Base-by-base conservation (phyloP, 2,888 invertebrate species). In the Dinocampus coccinellae region DNA sequence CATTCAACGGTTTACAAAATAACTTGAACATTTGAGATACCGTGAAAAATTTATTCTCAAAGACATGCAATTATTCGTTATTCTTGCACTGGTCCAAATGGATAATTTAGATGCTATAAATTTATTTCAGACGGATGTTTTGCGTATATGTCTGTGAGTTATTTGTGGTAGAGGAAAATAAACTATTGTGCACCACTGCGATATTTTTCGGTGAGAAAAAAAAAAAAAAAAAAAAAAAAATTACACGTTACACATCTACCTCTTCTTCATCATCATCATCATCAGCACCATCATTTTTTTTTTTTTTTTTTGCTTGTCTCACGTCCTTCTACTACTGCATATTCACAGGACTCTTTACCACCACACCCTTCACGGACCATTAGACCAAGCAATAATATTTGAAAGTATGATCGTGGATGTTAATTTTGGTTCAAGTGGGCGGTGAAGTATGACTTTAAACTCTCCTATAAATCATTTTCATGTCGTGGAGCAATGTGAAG, bases 391-490 rank as follows among this genome's bases (percentile, higher is more conserved):
- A 68, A 61, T 63, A 70, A 65, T 60, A 70, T 70, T 61, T 60
- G 20, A 65, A 70, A 62, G 69, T 69, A 69, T 39, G 70, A 64
- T 70, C 33, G 13, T 36, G 69, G 20, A 57, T 58, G 34, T 70
- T 58, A 70, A 70, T 70, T 70, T 70, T 53, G 3, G 65, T 64
- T 33, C 58, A 60, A 70, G 65, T 70, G 65, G 70, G 70, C 70
- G 70, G 62, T 42, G 36, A 62, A 29, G 24, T 36, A 65, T 29
- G 47, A 33, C 34, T 39, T 34, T 65, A 58, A 70, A 70, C 52
- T 70, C 39, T 52, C 29, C 33, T 34, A 55, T 70, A 70, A 47
- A 65, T 65, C 65, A 70, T 65, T 58, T 70, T 70, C 61, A 65
- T 66, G 65, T 47, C 36, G 42, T 22, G 47, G 47, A 7, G 16